phyloP scores from a whole-genome alignment of 2,113 vertebrate genomes.

The Pholis gunnellus region DNA sequence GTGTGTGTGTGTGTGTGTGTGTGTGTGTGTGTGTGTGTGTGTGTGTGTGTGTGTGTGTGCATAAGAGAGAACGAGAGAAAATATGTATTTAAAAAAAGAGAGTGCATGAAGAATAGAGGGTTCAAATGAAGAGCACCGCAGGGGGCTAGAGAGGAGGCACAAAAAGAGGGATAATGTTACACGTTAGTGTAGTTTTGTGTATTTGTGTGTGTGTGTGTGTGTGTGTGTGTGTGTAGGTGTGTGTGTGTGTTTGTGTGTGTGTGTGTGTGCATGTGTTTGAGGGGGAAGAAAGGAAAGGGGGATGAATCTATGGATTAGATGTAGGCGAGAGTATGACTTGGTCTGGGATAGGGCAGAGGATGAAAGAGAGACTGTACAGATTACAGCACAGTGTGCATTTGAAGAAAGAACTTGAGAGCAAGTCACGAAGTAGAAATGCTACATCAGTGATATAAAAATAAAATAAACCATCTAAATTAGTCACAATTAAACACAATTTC shows the following conservation, averaged over 20 bases:
- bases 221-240: constrained; percentile 25
- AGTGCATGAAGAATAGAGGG: not conserved
- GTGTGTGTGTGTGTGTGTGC: not conserved
- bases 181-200: not conserved
- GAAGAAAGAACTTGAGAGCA: not conserved
- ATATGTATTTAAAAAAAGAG: no score
- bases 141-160: constrained; percentile 2
- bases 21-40: not conserved
- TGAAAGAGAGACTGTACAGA: not conserved
- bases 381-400: not conserved
- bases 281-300: not conserved
- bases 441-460: not conserved
- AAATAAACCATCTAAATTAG: not conserved
- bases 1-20: not conserved
- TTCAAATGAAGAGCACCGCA: constrained; percentile 33
- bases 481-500: not conserved
- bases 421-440: not conserved
- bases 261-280: constrained; percentile 10
- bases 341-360: not conserved
- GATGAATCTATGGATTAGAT: constrained; percentile 12
- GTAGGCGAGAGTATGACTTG: not conserved
- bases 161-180: constrained; percentile 1
- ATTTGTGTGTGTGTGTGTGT: constrained; percentile 26
- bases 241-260: constrained; percentile 23
- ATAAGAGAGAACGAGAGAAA: not conserved